Conservation (phyloP, 2,113 vertebrate genomes). For the Ranitomeya variabilis region DNA sequence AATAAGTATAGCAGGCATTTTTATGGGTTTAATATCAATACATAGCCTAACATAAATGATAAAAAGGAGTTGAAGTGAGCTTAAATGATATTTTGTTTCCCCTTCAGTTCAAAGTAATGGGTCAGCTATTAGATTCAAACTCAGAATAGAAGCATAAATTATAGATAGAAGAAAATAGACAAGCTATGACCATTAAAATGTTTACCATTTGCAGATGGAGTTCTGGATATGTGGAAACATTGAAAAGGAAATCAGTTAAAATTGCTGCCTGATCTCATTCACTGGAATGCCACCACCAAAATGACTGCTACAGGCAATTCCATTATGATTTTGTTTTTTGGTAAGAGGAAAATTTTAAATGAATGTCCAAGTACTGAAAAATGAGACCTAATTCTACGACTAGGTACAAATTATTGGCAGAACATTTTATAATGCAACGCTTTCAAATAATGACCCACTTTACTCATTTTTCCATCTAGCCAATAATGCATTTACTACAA, state of each 20-base stretch:
- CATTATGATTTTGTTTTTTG: constrained; percentile 69
- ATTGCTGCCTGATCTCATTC: constrained; percentile 75
- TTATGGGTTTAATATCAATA: neutral
- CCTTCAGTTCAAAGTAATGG: constrained; percentile 70
- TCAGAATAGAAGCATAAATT: constrained; percentile 68
- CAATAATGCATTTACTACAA: neutral
- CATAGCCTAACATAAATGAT: constrained; percentile 42
- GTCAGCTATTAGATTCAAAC: constrained; percentile 69
- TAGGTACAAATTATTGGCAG: no score
- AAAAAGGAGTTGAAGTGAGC: constrained; percentile 61
- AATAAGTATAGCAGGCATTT: neutral
- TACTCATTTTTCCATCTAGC: neutral
- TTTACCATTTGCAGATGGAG: constrained; percentile 72
- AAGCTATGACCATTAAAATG: constrained; percentile 74
- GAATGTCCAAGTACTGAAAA: constrained; percentile 62
- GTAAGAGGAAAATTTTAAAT: constrained; percentile 75
- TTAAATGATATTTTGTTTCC: constrained; percentile 67
- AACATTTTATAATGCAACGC: neutral
- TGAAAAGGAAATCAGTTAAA: constrained; percentile 73
- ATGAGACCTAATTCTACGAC: constrained; percentile 61
- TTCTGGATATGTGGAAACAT: constrained; percentile 74
- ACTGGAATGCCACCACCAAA: constrained; percentile 73
- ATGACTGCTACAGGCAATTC: constrained; percentile 69
- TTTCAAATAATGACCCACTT: neutral
- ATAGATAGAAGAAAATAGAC: constrained; percentile 72